Conservation (phyloP, 2,113 vertebrate genomes). For the Azemiops feae region DNA sequence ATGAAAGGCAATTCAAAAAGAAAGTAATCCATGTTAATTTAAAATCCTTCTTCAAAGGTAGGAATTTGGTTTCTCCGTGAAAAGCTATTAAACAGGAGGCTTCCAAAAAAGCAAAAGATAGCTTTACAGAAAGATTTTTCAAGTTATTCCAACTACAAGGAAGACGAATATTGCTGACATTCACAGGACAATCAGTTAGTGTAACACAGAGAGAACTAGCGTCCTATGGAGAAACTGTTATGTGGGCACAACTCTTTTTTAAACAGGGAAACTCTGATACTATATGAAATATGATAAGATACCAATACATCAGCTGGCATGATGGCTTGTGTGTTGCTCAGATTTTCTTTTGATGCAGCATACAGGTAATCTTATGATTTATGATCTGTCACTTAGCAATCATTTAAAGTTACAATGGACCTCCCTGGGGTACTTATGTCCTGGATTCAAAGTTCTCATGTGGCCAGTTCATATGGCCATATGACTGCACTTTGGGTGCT, state of each 20-base stretch:
- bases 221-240: not conserved
- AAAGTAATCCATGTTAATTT: not conserved
- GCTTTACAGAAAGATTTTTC: not conserved
- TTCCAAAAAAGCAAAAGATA: not conserved
- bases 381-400: not conserved
- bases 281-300: not conserved
- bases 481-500: not conserved
- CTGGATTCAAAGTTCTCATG: not conserved
- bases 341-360: not conserved
- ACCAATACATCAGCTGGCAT: not conserved
- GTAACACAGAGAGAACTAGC: not conserved
- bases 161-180: not conserved
- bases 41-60: not conserved
- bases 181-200: not conserved
- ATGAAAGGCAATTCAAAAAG: not conserved
- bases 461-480: not conserved
- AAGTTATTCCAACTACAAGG: not conserved
- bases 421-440: not conserved
- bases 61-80: not conserved
- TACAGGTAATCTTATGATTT: not conserved
- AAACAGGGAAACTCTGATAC: not conserved
- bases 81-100: not conserved
- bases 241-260: not conserved
- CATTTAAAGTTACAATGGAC: not conserved
- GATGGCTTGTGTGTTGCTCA: not conserved